phyloP scores from a whole-genome alignment of 2,797 vertebrate genomes.

The Neopelma chrysocephalum region DNA sequence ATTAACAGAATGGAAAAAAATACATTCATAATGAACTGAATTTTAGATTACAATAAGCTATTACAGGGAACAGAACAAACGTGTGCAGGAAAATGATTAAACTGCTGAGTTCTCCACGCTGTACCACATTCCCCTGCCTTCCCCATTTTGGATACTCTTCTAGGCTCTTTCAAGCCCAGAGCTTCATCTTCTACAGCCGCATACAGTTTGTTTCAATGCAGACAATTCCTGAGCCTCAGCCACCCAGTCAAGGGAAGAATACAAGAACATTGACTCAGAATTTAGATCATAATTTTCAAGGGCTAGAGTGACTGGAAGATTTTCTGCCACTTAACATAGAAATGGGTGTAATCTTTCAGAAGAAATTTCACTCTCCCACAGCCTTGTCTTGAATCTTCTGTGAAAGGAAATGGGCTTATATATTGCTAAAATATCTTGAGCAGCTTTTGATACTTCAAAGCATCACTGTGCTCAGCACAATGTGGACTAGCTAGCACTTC shows the following conservation, averaged over 20 bases:
- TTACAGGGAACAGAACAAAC: background rate
- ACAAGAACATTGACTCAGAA: background rate
- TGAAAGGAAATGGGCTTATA: constrained; percentile 4
- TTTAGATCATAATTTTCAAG: constrained; percentile 37
- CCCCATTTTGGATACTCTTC: background rate
- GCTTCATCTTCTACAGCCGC: background rate
- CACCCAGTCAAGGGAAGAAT: background rate
- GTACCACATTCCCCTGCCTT: background rate
- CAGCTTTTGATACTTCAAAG: constrained; percentile 35
- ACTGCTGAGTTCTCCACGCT: background rate
- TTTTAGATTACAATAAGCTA: constrained; percentile 24
- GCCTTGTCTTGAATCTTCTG: background rate
- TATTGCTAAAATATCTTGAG: constrained; percentile 20
- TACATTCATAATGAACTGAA: background rate
- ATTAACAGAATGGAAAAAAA: constrained; percentile 37
- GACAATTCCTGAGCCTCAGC: background rate
- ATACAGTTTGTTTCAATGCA: background rate
- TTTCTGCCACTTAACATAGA: constrained; percentile 34
- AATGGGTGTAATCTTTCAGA: constrained; percentile 51
- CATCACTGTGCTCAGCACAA: background rate
- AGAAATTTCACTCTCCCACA: constrained; percentile 20
- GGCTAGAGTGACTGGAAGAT: background rate
- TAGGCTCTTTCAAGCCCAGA: background rate
- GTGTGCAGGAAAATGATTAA: background rate
- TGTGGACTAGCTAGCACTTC: background rate